A percentile compares a stretch with the other conserved stretches of the same genome.
Evolutionary conservation across 1,140 invertebrate species (phyloP).

Genomic region (Caerostris extrusa): DNA sequence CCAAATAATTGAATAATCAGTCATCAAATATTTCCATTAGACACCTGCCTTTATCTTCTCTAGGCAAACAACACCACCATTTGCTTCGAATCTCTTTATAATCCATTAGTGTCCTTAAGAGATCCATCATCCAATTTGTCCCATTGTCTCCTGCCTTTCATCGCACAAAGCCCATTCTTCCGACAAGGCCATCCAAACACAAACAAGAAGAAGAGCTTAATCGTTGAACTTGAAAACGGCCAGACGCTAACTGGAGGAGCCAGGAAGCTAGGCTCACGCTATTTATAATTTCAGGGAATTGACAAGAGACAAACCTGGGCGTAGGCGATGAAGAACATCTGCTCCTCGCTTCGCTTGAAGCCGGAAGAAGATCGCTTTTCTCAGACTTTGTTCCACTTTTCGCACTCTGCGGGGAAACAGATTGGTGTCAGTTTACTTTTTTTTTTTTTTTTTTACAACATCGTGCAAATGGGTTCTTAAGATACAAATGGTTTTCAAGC

Average conservation of each 20-base stretch:
- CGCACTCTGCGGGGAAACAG: conserved; percentile 24
- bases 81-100: background rate
- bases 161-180: background rate
- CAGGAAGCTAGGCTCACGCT: background rate
- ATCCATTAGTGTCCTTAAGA: background rate
- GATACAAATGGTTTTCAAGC: background rate
- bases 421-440: background rate
- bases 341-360: background rate
- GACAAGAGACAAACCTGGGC: conserved; percentile 21
- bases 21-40: no score
- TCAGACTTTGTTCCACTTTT: conserved; percentile 10
- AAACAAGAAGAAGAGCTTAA: background rate
- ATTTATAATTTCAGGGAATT: background rate
- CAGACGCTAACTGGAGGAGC: background rate
- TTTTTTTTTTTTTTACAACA: background rate
- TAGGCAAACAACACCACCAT: background rate
- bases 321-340: conserved; percentile 66
- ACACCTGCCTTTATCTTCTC: background rate
- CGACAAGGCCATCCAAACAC: background rate
- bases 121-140: conserved; percentile 25
- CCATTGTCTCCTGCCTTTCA: background rate
- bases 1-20: no score
- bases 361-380: background rate
- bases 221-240: background rate
- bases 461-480: background rate